A percentile compares a stretch with the other conserved stretches of the same genome.
Conservation (phyloP, 2,888 invertebrate species). For the Pristionchus exspectatus region DNA sequence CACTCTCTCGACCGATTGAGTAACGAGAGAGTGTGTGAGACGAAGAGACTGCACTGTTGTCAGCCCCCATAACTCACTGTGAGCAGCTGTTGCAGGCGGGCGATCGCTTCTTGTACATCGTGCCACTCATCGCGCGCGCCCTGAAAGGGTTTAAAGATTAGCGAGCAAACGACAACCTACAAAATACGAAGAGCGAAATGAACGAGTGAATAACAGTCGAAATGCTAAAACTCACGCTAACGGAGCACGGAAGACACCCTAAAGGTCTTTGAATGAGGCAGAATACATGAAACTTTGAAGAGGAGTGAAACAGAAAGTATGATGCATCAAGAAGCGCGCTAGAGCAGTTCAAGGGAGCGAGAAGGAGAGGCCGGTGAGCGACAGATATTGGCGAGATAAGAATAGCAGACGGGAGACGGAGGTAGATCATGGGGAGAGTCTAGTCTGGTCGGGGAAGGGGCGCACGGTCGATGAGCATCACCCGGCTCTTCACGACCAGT, state of each 20-base stretch:
- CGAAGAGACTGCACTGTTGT: too few species aligned
- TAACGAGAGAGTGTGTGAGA: too few species aligned
- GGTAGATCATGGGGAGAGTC: not conserved
- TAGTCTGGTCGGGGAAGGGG: not conserved
- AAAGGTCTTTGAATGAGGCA: not conserved
- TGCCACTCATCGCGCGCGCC: constrained; percentile 9
- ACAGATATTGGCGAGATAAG: not conserved
- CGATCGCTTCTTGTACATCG: not conserved
- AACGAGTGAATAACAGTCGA: not conserved
- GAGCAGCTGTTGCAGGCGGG: not conserved
- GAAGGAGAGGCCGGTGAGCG: not conserved
- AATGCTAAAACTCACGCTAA: too few species aligned
- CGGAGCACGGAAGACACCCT: not conserved
- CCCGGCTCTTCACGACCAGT: not conserved
- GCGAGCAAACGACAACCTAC: not conserved
- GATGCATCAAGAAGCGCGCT: not conserved
- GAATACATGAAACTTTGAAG: not conserved
- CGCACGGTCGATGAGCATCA: not conserved
- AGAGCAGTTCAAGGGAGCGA: not conserved
- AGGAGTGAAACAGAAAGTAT: not conserved
- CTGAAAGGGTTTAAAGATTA: not conserved
- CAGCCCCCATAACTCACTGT: not conserved
- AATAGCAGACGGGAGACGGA: not conserved
- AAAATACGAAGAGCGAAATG: not conserved
- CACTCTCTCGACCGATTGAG: too few species aligned